Conservation (phyloP, 2,113 vertebrate genomes). For the Cyprinus carpio region DNA sequence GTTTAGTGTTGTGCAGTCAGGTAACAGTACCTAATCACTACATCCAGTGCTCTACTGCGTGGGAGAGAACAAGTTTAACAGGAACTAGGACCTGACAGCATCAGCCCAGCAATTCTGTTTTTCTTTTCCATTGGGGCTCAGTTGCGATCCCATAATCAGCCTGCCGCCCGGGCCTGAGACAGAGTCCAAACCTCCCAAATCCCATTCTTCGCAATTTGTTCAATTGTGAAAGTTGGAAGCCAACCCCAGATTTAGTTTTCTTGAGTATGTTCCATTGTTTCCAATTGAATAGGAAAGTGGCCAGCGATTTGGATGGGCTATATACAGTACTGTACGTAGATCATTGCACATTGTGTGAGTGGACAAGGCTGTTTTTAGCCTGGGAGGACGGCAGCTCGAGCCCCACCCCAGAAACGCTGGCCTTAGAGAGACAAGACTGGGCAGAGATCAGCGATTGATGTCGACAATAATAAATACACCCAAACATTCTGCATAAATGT, state of each 20-base stretch:
- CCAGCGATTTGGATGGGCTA: not conserved
- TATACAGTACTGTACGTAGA: conserved; percentile 33
- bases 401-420: conserved; percentile 14
- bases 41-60: conserved; percentile 3
- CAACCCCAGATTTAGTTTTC: conserved; percentile 47
- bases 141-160: conserved; percentile 67
- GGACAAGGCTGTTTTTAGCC: conserved; percentile 28
- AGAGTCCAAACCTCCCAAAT: conserved; percentile 57
- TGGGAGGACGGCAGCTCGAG: not conserved
- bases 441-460: conserved; percentile 37
- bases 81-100: conserved; percentile 49
- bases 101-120: conserved; percentile 66
- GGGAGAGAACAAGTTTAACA: conserved; percentile 6
- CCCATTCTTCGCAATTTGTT: conserved; percentile 73
- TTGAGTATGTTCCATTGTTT: conserved; percentile 62
- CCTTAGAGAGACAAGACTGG: conserved; percentile 3
- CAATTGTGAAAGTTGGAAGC: conserved; percentile 70
- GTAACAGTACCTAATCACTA: not conserved
- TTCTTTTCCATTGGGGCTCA: conserved; percentile 60
- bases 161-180: conserved; percentile 52
- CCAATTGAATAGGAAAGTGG: conserved; percentile 62
- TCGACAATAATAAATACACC: conserved; percentile 29
- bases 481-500: conserved; percentile 31
- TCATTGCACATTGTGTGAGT: not conserved
- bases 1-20: not conserved